A percentile compares a stretch with the other conserved stretches of the same genome.
phyloP scores from a whole-genome alignment of 2,113 vertebrate species.

The Nycticorax nycticorax region DNA sequence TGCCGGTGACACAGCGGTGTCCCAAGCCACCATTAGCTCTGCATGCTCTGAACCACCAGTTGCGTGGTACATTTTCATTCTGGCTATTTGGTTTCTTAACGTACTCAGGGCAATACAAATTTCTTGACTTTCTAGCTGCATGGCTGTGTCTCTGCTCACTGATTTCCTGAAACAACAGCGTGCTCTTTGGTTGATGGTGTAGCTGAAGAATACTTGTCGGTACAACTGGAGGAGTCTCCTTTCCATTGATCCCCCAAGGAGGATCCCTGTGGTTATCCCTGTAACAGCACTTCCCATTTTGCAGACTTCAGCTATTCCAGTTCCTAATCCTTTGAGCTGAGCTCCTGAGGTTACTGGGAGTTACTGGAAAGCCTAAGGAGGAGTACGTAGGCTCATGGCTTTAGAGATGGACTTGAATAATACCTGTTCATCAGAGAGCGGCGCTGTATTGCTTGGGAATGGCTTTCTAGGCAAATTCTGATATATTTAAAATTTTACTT shows the following conservation, averaged over 20 bases:
- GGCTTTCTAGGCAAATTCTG: neutral
- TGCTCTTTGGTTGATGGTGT: neutral
- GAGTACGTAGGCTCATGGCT: neutral
- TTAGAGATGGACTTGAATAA: neutral
- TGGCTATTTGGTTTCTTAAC: neutral
- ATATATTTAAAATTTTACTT: neutral
- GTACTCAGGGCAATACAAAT: neutral
- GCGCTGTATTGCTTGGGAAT: neutral
- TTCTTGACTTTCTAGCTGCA: neutral
- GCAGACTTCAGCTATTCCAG: neutral
- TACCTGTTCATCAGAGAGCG: neutral
- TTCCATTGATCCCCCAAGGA: neutral
- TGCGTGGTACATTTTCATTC: neutral
- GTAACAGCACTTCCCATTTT: neutral
- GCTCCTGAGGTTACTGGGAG: neutral
- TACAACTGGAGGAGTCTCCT: neutral
- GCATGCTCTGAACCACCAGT: neutral
- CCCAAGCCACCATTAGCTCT: neutral
- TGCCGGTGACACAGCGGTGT: fast-evolving
- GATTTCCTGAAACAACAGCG: neutral
- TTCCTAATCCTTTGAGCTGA: neutral
- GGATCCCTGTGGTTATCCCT: neutral
- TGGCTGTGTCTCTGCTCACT: neutral
- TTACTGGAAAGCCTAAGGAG: neutral
- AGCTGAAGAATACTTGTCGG: neutral